phyloP scores from a whole-genome alignment of 2,113 vertebrate species.

The Pipa parva region DNA sequence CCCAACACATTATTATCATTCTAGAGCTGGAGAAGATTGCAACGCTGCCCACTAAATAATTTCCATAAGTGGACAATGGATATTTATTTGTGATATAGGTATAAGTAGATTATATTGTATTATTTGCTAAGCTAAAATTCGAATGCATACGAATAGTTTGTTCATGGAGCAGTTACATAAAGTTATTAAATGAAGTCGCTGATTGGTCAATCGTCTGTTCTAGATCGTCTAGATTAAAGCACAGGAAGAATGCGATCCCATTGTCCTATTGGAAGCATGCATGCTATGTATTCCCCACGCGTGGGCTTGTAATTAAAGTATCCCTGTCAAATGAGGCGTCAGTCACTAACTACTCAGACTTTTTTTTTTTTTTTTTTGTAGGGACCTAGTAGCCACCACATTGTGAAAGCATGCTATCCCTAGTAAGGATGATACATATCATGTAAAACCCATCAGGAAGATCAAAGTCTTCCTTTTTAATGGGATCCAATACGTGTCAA shows the following conservation, averaged over 20 bases:
- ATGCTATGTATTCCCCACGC: not conserved
- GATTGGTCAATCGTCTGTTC: not conserved
- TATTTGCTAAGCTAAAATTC: too few species aligned
- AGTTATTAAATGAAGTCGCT: too few species aligned
- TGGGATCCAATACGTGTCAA: slow-evolving; percentile 73
- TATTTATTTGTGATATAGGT: too few species aligned
- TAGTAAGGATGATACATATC: slow-evolving; percentile 73
- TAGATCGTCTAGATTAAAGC: not conserved
- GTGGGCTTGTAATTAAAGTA: slow-evolving; percentile 62
- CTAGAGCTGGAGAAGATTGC: too few species aligned
- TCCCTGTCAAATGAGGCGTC: slow-evolving; percentile 69
- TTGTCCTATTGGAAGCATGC: slow-evolving; percentile 2
- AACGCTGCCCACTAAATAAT: too few species aligned
- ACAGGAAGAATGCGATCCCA: not conserved
- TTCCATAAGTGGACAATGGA: too few species aligned
- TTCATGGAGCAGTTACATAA: too few species aligned
- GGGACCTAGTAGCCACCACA: slow-evolving; percentile 48
- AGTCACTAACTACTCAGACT: slow-evolving; percentile 64
- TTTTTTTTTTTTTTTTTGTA: slow-evolving; percentile 66
- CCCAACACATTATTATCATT: too few species aligned
- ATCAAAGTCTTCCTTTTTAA: slow-evolving; percentile 73
- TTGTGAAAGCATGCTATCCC: slow-evolving; percentile 63
- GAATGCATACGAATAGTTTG: too few species aligned
- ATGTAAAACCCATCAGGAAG: slow-evolving; percentile 73
- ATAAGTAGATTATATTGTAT: too few species aligned